Base-by-base conservation (phyloP, 2,888 invertebrate species). In the Cryptocephalus primarius region DNA sequence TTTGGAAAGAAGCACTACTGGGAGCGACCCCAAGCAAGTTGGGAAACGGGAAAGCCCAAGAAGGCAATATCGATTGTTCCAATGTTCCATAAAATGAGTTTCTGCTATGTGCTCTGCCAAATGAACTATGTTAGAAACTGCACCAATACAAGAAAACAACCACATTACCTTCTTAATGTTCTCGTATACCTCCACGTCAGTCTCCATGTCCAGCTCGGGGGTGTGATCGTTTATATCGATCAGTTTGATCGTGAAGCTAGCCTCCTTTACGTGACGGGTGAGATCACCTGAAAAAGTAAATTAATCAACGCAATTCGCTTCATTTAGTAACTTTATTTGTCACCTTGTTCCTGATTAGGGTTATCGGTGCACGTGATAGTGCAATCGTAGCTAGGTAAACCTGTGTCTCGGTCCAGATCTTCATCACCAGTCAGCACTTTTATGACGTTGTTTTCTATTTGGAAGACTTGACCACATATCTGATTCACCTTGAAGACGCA, bases 221-320 rank as follows among this genome's bases (percentile, higher is more conserved):
- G 72, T 72, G 50, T 81, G 75, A 62, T 82, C 79, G 56, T 83
- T 82, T 2, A 79, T 74, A 57, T 83, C 82, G 31, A 69, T 52
- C 8, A 83, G 64, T 1, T 73, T 66, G 1, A 80, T 72, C 12
- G 62, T 62, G 32, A 81, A 63, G 40, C 63, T 0, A 68, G 4
- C 2, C 3, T 40, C 14, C 3, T 40, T 6, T 1, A 22, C 32
- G 13, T 41, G 40, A 33, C 32, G 12, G 6, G 40, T 12, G 14
- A 31, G 6, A 41, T 14, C 10, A 44, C 31, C 4, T 36, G 6
- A 4, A 4, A 31, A 22, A 22, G 22, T 22, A 38, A 36, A 40
- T 10, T 11, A 39, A 8, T 12, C n/a, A 32, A 9, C 4, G 11
- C 13, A 43, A 34, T 8, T 43, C n/a, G 31, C 6, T 12, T 32